Evolutionary conservation across 2,888 invertebrate species (phyloP).

Genomic region (Lochmaea capreae): DNA sequence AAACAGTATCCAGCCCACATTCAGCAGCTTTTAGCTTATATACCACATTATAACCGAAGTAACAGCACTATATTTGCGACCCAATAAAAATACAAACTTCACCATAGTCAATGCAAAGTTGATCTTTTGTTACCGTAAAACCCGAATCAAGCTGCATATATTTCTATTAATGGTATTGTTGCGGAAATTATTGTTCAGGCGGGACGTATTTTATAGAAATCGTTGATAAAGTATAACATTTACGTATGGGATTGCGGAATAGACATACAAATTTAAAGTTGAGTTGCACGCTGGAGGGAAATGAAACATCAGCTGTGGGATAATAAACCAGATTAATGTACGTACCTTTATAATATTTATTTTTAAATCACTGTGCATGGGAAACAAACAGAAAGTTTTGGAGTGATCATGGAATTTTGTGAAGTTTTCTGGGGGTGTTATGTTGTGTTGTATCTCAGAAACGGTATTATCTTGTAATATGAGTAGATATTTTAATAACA

Average conservation of each 20-base stretch:
- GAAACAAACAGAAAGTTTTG: slow-evolving; percentile 30
- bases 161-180: slow-evolving; percentile 39
- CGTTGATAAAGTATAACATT: slow-evolving; percentile 30
- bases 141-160: slow-evolving; percentile 29
- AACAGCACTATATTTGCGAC: slow-evolving; percentile 10
- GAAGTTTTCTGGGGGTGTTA: slow-evolving; percentile 20
- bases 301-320: slow-evolving; percentile 32
- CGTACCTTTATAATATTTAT: slow-evolving; percentile 28
- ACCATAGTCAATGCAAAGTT: slow-evolving; percentile 31
- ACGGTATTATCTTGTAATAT: slow-evolving; percentile 23
- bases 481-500: neutral
- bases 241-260: slow-evolving; percentile 12
- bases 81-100: slow-evolving; percentile 26
- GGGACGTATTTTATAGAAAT: slow-evolving; percentile 31
- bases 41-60: neutral
- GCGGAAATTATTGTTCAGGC: slow-evolving; percentile 33
- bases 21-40: neutral
- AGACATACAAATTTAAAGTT: slow-evolving; percentile 27
- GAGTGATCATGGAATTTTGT: neutral
- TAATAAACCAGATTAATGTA: slow-evolving; percentile 34
- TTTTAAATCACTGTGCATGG: slow-evolving; percentile 6
- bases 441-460: slow-evolving; percentile 23
- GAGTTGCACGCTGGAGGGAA: slow-evolving; percentile 24
- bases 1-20: neutral
- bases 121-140: slow-evolving; percentile 31